phyloP scores from a whole-genome alignment of 2,888 invertebrate species.

The Cerastis rubricosa region DNA sequence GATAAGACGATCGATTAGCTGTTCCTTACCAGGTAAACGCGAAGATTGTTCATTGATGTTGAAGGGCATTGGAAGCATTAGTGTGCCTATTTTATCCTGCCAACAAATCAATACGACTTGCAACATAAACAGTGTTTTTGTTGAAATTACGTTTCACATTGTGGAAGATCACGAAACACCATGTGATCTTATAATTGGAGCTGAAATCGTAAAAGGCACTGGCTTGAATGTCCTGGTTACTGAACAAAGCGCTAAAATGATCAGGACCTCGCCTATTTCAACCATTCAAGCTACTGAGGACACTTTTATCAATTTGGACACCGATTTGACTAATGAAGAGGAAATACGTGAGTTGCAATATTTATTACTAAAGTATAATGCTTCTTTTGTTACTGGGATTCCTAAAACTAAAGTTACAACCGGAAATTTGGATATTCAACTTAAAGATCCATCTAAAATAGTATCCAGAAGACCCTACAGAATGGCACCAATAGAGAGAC shows the following conservation, averaged over 20 bases:
- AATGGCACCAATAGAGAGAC: not conserved
- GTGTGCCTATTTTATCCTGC: not conserved
- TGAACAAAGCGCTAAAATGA: too few species aligned
- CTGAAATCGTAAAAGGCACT: too few species aligned
- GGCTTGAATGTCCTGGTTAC: too few species aligned
- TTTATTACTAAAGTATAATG: not conserved
- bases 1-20: not conserved
- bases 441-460: not conserved
- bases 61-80: not conserved
- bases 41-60: not conserved
- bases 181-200: too few species aligned
- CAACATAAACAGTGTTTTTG: not conserved
- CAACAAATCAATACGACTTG: not conserved
- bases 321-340: not conserved
- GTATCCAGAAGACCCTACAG: slow-evolving; percentile 3
- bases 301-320: too few species aligned
- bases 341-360: not conserved
- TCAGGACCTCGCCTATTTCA: too few species aligned
- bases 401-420: not conserved
- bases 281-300: too few species aligned
- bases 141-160: not conserved
- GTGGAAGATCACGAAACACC: too few species aligned
- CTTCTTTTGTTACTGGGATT: not conserved
- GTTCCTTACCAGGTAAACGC: not conserved
- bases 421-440: not conserved